These are phyloP conservation scores for Melanotaenia duboulayi DNA, from an alignment of 2,113 vertebrate species.

Conservation along the genomic window DNA sequence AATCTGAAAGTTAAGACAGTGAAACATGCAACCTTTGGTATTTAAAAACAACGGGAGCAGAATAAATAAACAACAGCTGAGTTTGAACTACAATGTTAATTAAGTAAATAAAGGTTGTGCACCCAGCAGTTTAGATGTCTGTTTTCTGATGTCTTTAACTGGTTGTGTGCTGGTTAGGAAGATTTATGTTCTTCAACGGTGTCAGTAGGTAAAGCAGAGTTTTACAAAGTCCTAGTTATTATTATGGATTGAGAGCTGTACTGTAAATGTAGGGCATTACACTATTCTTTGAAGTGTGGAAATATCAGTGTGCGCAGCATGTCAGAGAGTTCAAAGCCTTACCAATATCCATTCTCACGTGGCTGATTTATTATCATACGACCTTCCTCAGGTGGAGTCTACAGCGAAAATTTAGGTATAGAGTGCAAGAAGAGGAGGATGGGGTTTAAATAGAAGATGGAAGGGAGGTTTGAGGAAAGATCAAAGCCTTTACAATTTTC, in stretches of 20 bases:
- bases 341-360: slow-evolving; percentile 36
- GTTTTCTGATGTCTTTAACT: slow-evolving; percentile 30
- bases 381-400: slow-evolving; percentile 35
- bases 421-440: slow-evolving; percentile 6
- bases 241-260: slow-evolving; percentile 21
- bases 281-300: slow-evolving; percentile 27
- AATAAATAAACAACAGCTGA: slow-evolving; percentile 55
- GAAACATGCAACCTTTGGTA: slow-evolving; percentile 25
- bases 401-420: slow-evolving; percentile 9
- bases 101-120: slow-evolving; percentile 38
- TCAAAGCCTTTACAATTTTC: slow-evolving; percentile 28
- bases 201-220: slow-evolving; percentile 24
- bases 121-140: slow-evolving; percentile 33
- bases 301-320: slow-evolving; percentile 31
- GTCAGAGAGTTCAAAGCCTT: slow-evolving; percentile 36
- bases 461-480: slow-evolving; percentile 15
- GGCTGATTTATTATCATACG: slow-evolving; percentile 50
- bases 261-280: slow-evolving; percentile 21
- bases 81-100: slow-evolving; percentile 45
- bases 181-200: slow-evolving; percentile 32
- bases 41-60: slow-evolving; percentile 31
- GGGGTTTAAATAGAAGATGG: slow-evolving; percentile 6
- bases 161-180: slow-evolving; percentile 26
- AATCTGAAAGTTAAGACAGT: slow-evolving; percentile 41
- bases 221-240: slow-evolving; percentile 22